Percentiles rank a stretch among this genome's conserved stretches.
Evolutionary conservation across 23 tunicate species (phyloP).

Genomic region (Styela clava): DNA sequence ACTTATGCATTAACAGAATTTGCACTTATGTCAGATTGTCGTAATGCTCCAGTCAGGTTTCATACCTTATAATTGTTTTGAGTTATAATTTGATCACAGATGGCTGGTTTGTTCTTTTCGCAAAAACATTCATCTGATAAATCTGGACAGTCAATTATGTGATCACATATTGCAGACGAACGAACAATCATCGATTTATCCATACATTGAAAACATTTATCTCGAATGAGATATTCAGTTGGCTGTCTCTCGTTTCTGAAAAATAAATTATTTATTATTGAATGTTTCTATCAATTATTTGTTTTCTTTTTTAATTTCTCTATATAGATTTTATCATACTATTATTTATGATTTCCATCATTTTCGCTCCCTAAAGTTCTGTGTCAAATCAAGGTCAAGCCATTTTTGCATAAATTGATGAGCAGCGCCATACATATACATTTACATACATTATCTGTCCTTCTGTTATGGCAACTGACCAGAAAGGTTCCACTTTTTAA

Average conservation of each 20-base stretch:
- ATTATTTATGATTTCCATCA: no score
- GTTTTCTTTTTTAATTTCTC: background rate
- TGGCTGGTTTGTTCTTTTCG: slow-evolving; percentile 26
- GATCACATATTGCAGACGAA: slow-evolving; percentile 52
- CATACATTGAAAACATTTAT: slow-evolving; percentile 58
- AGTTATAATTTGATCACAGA: slow-evolving; percentile 34
- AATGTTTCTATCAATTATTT: background rate
- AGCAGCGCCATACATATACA: no score
- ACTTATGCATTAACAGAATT: no score
- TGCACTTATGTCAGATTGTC: no score
- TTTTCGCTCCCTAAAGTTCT: no score
- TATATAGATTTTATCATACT: background rate
- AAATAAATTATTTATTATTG: background rate
- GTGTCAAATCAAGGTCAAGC: no score
- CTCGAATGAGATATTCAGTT: background rate
- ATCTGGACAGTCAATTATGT: slow-evolving; percentile 73
- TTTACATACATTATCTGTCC: no score
- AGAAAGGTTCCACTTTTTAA: no score
- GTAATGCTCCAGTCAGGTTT: no score
- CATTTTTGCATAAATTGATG: no score
- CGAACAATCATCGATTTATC: slow-evolving; percentile 45
- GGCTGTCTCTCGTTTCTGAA: background rate
- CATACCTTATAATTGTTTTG: background rate
- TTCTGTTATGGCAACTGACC: no score
- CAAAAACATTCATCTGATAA: slow-evolving; percentile 91